Base-by-base conservation (phyloP, 2,888 invertebrate genomes). In the Frankliniella intonsa region DNA sequence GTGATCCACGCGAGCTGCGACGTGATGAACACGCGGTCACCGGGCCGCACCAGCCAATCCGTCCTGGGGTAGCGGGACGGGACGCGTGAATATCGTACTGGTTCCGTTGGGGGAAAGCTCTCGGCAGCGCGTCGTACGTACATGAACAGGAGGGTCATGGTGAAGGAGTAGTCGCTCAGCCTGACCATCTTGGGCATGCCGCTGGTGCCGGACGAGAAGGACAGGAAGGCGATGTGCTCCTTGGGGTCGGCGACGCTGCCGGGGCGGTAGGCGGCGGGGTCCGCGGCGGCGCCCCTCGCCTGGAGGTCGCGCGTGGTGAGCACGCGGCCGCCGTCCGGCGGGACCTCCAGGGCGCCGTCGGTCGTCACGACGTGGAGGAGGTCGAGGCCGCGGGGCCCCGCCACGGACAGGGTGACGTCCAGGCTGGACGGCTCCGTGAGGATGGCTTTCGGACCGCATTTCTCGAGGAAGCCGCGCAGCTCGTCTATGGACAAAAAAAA, bases 101-200 rank as follows among this genome's bases (percentile, higher is more conserved):
- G 55, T 14, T 55, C 17, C 17, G 5, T 3, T 3, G 55, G 14
- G 2, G 55, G 12, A 8, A 55, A 55, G 2, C 55, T 55, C 17
- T 55, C 14, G 55, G 17, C 12, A 55, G 14, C 17, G 7, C 14
- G 14, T 55, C 55, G 55, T 8, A n/a, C 65, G 3, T n/a, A 65
- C 65, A 65, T 65, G 65, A 17, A 65, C n/a, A n/a, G 65, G 19
- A 65, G 65, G 65, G 65, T 65, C 65, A 65, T 65, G 65, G 65
- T 65, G 65, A 65, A 65, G 65, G 65, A 65, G 65, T 65, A 65
- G 65, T 65, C 65, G 65, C 65, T 65, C n/a, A 65, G 65, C n/a
- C n/a, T 17, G n/a, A 65, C 65, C 65, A 65, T 65, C 65, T 65
- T 65, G 65, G 65, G 65, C 65, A 65, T 3, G 19, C 65, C 65